Evolutionary conservation across 2,888 invertebrate genomes (phyloP), one percentile per base, ranked within the genome.

Genomic region (Podotricha telesiphe): DNA sequence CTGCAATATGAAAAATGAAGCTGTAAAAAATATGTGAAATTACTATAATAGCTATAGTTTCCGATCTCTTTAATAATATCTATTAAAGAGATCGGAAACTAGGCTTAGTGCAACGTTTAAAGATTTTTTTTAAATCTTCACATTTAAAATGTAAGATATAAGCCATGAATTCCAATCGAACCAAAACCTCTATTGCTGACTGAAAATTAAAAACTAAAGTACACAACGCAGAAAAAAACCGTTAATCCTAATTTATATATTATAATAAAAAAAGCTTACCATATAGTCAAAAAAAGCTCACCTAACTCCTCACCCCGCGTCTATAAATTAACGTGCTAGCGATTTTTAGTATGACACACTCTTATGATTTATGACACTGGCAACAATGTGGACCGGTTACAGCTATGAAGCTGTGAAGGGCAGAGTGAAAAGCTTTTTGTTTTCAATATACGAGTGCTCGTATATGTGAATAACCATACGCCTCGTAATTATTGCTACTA

Each of bases 321-420:
- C 69, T 78, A 89, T 89, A 87, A 88, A 88, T 89, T 85, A 86
- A 80, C 83, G 79, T 81, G 77, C 75, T 79, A 72, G 86, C 89
- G 89, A 89, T 90, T 91, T 91, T 91, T 87, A 89, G 86, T 83
- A 85, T 85, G 88, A 88, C 91, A 87, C 84, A 83, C 87, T 85
- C 82, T 78, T 81, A 84, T 91, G 91, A 91, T 91, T 91, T 91
- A 91, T 88, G 80, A 77, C 84, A 71, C 80, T 73, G 71, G 75
- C 74, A 83, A 91, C 89, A 89, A 89, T 87, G 80, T 80, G 80
- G 80, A 84, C 86, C 84, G 86, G 89, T 87, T 86, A 87, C 86
- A 84, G 85, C 84, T 82, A 84, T 86, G 83, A 86, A 84, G 87
- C 81, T 81, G 80, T 80, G 79, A 74, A 77, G 78, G 75, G 78